Base-by-base conservation (phyloP, 1,140 invertebrate species). In the Scylla paramamosain region DNA sequence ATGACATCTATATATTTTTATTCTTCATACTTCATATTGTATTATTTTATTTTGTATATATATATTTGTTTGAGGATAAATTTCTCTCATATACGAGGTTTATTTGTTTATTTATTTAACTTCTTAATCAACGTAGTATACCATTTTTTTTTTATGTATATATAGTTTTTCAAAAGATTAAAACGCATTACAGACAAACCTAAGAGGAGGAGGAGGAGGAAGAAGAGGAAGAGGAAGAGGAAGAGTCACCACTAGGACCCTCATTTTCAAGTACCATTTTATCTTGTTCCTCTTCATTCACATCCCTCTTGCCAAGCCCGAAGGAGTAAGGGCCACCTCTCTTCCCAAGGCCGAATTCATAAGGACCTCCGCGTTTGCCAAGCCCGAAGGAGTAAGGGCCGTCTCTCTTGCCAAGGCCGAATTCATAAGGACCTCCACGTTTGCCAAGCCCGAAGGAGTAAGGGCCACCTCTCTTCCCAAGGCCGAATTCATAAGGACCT, bases 271-370 rank as follows among this genome's bases (percentile, higher is more conserved):
- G 12, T n/a, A 20, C 67, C 67, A 77, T 77, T 20, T 77, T 77
- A 7, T n/a, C n/a, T 7, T 77, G 4, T 7, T 20, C 25, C 20
- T 77, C 67, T n/a, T 77, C 67, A 20, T 77, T 20, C 67, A 48
- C 32, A 10, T 32, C 82, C 25, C 94, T 77, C 82, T 95, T 95
- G 25, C 94, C 94, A 32, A 95, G 90, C 0, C 94, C 94, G 67
- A 95, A 95, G 45, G 20, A 46, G 32, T 95, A 95, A 67, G 90
- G 32, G 16, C 94, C 94, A n/a, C 87, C 93, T 31, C 93, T 94
- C 67, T 94, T 94, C 6, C 93, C 95, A 20, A 96, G 84, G 7
- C 95, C 95, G 48, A 93, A 96, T 20, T 94, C 82, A 48, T 96
- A 96, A 29, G 83, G 39, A 39, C 83, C 87, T 20, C 83, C 59